Percentiles rank a stretch among this genome's conserved stretches.
These are phyloP conservation scores for Zaprionus davidi DNA, from an alignment of 1,140 invertebrate species.

Conservation along the genomic window DNA sequence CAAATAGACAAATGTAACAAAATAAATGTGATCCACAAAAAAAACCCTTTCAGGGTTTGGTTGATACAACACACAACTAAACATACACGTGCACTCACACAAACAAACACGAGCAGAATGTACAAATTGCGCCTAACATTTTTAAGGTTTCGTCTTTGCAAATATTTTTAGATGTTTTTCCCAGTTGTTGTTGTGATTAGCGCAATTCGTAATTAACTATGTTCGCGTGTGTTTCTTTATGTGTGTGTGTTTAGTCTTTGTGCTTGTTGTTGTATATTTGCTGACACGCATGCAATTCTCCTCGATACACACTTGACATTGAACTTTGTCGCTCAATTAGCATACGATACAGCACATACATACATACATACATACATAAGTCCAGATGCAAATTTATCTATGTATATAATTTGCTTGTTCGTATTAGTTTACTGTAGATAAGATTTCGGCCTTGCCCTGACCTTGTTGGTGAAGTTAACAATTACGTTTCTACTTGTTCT, in stretches of 20 bases:
- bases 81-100: neutral
- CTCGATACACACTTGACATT: slow-evolving; percentile 49
- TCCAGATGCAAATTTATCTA: neutral
- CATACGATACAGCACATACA: slow-evolving; percentile 6
- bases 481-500: neutral
- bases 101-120: slow-evolving; percentile 10
- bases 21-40: slow-evolving; percentile 26
- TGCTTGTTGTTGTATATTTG: slow-evolving; percentile 38
- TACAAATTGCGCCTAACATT: slow-evolving; percentile 71
- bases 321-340: slow-evolving; percentile 45
- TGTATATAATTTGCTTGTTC: neutral
- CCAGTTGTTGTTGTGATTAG: slow-evolving; percentile 39
- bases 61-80: neutral
- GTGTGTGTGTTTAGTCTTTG: slow-evolving; percentile 22
- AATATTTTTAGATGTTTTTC: slow-evolving; percentile 69
- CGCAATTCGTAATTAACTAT: slow-evolving; percentile 57
- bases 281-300: slow-evolving; percentile 36
- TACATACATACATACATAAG: neutral
- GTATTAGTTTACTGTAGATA: slow-evolving; percentile 6
- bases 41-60: slow-evolving; percentile 23
- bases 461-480: slow-evolving; percentile 18
- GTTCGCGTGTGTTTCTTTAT: slow-evolving; percentile 12
- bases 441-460: slow-evolving; percentile 36
- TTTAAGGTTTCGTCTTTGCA: slow-evolving; percentile 66
- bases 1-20: slow-evolving; percentile 18